phyloP scores from a whole-genome alignment of 2,888 invertebrate genomes.

The Sepioteuthis lessoniana region DNA sequence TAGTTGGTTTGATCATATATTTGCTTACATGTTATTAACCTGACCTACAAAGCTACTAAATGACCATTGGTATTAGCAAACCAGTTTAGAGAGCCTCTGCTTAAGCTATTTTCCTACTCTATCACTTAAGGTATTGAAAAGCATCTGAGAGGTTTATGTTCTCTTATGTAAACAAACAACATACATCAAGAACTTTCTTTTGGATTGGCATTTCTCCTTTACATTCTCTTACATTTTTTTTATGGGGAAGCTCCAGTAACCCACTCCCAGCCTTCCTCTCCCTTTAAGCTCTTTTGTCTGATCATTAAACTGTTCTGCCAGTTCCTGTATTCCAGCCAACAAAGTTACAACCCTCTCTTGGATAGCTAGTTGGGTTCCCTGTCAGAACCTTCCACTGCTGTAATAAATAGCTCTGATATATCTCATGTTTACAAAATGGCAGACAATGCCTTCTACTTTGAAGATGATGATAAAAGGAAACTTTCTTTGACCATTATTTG shows the following conservation, averaged over 20 bases:
- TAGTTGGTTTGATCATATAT: neutral
- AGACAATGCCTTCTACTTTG: slow-evolving; percentile 14
- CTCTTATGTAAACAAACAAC: neutral
- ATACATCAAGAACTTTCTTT: slow-evolving; percentile 33
- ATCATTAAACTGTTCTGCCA: slow-evolving; percentile 23
- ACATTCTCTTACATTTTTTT: neutral
- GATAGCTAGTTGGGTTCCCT: neutral
- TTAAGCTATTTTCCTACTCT: neutral
- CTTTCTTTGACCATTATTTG: slow-evolving; percentile 17
- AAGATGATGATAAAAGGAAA: neutral
- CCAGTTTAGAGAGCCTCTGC: neutral
- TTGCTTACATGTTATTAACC: neutral
- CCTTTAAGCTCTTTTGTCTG: neutral
- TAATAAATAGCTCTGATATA: slow-evolving; percentile 16
- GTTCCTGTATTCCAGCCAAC: neutral
- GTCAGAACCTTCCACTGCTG: slow-evolving; percentile 5
- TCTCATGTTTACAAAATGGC: neutral
- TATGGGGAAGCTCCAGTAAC: neutral
- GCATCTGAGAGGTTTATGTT: neutral
- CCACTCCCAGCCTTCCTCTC: neutral
- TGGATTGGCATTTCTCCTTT: neutral
- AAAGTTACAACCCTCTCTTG: neutral
- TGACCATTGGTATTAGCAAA: neutral
- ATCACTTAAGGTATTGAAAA: neutral
- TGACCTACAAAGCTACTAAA: neutral